phyloP scores from a whole-genome alignment of 2,113 vertebrate species.

The Colinus virginianus region DNA sequence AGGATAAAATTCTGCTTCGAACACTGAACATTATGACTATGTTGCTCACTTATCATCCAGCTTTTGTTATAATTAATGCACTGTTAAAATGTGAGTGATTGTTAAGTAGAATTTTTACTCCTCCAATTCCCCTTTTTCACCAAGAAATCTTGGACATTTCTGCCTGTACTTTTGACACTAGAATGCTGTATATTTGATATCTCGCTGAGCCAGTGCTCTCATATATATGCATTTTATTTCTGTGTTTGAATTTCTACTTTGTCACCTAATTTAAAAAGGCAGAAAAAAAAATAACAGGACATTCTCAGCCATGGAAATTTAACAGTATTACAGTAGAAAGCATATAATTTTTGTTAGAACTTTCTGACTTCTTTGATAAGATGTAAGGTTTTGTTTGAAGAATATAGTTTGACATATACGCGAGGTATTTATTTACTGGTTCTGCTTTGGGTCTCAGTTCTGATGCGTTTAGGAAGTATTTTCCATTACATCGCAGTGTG shows the following conservation, averaged over 20 bases:
- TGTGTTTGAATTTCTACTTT: constrained; percentile 80
- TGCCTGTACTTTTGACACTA: constrained; percentile 76
- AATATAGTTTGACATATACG: constrained; percentile 80
- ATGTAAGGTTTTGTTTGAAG: constrained; percentile 81
- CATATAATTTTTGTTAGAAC: constrained; percentile 76
- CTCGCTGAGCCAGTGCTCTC: constrained; percentile 77
- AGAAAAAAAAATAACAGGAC: constrained; percentile 61
- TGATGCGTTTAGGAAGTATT: constrained; percentile 68
- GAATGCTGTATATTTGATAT: constrained; percentile 80
- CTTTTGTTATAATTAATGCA: constrained; percentile 76
- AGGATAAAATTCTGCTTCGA: constrained; percentile 69
- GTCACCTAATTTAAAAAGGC: constrained; percentile 79
- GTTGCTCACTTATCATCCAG: constrained; percentile 67
- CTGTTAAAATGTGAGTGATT: constrained; percentile 78
- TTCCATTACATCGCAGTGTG: constrained; percentile 72
- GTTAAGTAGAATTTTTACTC: constrained; percentile 75
- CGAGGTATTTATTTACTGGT: constrained; percentile 79
- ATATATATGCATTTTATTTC: constrained; percentile 80
- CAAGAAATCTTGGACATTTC: constrained; percentile 75
- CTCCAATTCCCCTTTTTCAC: constrained; percentile 69
- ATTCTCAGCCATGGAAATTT: constrained; percentile 77
- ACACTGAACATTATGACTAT: constrained; percentile 71
- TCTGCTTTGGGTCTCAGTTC: constrained; percentile 73
- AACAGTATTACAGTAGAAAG: constrained; percentile 79
- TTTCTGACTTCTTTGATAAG: constrained; percentile 78